phyloP scores from a whole-genome alignment of 2,797 vertebrate species.

The Sebastes cheni region DNA sequence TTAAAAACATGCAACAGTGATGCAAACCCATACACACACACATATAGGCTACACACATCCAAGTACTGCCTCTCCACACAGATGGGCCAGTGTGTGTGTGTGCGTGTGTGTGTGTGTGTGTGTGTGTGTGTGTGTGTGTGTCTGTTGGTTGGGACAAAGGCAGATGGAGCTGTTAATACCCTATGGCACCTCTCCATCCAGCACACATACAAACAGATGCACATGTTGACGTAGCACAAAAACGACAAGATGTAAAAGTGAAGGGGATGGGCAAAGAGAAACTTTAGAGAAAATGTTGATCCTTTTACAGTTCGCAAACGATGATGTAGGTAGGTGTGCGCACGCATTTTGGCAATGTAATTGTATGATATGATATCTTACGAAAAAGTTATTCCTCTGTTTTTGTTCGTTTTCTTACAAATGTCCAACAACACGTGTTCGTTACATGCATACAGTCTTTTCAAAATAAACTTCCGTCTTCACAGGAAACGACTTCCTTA shows the following conservation, averaged over 20 bases:
- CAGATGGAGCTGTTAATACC: constrained; percentile 51
- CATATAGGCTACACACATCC: neutral
- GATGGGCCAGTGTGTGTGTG: constrained; percentile 25
- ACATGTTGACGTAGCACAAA: neutral
- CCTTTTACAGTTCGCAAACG: too few relatives aligned
- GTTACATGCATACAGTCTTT: too few relatives aligned
- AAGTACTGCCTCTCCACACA: constrained; percentile 7
- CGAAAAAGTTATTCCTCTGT: too few relatives aligned
- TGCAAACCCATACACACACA: neutral
- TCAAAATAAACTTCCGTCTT: too few relatives aligned
- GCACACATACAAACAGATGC: neutral
- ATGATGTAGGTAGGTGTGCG: too few relatives aligned
- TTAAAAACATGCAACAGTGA: constrained; percentile 4
- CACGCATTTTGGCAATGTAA: too few relatives aligned
- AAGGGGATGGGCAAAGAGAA: neutral
- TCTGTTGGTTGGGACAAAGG: constrained; percentile 7
- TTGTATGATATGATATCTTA: too few relatives aligned
- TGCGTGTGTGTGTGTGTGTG: neutral
- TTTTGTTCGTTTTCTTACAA: too few relatives aligned
- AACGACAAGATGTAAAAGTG: neutral
- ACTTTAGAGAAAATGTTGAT: too few relatives aligned
- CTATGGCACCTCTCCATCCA: constrained; percentile 35
- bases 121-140: constrained; percentile 16
- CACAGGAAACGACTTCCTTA: too few relatives aligned
- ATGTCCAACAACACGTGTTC: too few relatives aligned